Evolutionary conservation across 2,113 vertebrate genomes (phyloP).

Genomic region (Stegostoma tigrinum): DNA sequence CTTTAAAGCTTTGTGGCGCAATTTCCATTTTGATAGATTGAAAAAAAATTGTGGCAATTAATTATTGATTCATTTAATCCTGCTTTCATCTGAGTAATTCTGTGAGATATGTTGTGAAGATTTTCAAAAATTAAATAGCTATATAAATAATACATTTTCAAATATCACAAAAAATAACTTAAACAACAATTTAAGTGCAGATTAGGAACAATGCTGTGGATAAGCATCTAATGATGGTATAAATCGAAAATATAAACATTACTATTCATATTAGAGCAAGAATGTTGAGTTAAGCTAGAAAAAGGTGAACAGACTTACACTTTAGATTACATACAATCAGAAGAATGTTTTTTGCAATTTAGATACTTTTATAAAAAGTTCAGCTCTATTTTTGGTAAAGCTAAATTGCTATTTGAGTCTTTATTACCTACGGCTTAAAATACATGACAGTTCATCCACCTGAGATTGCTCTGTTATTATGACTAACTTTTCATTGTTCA

Average conservation of each 20-base stretch:
- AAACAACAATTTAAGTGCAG: background rate
- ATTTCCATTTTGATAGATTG: background rate
- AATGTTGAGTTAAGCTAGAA: background rate
- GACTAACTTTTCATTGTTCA: background rate
- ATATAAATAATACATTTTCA: background rate
- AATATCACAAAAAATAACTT: background rate
- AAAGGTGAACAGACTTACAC: background rate
- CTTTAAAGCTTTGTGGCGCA: background rate
- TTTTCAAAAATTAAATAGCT: background rate
- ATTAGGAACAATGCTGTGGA: background rate
- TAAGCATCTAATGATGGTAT: background rate
- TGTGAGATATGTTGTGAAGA: background rate
- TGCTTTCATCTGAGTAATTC: background rate
- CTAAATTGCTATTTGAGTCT: background rate
- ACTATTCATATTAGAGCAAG: background rate
- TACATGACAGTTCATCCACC: background rate
- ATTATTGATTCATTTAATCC: background rate
- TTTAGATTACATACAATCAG: background rate
- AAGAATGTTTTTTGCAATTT: background rate
- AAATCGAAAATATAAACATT: background rate
- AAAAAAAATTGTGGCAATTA: background rate
- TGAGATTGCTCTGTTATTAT: background rate
- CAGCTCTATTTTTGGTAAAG: background rate
- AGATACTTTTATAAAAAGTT: background rate
- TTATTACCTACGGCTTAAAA: background rate